A percentile compares a stretch with the other conserved stretches of the same genome.
Conservation (phyloP, 2,888 invertebrate species). For the Laspeyria flexula region DNA sequence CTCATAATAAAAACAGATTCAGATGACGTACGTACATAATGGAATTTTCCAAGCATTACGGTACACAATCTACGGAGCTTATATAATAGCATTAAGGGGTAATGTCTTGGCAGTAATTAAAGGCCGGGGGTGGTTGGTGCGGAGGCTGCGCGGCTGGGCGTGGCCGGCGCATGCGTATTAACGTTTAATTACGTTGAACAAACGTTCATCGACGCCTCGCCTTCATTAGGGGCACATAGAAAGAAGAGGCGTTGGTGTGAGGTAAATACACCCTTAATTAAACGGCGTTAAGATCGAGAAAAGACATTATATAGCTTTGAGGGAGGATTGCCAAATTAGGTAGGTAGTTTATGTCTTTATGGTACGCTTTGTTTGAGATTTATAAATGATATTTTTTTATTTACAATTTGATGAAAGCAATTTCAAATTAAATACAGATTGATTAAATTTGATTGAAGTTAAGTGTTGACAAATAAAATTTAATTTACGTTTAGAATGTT, state of each 20-base stretch:
- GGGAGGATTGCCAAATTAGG: constrained; percentile 18
- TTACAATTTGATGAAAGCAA: too few species aligned
- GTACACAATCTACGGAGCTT: constrained; percentile 44
- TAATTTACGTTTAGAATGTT: too few species aligned
- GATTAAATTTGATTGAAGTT: not conserved
- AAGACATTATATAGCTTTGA: constrained; percentile 9
- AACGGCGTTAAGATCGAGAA: constrained; percentile 36
- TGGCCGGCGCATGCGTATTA: constrained; percentile 79
- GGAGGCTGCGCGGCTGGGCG: constrained; percentile 83
- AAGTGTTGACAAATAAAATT: too few species aligned
- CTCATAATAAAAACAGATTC: not conserved
- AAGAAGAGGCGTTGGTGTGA: constrained; percentile 47
- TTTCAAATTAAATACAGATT: too few species aligned
- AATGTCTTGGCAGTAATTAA: constrained; percentile 84
- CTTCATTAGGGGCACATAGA: constrained; percentile 71
- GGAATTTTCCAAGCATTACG: constrained; percentile 14
- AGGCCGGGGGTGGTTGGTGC: constrained; percentile 53
- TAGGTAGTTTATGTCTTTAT: constrained; percentile 10
- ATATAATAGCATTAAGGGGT: constrained; percentile 79
- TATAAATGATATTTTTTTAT: not conserved
- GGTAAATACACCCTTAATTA: constrained; percentile 52
- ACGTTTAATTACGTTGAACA: constrained; percentile 78
- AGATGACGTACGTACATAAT: constrained; percentile 4
- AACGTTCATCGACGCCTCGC: constrained; percentile 79
- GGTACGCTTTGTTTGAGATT: not conserved